phyloP scores from a whole-genome alignment of 2,797 vertebrate species.

The Melanotaenia boesemani region DNA sequence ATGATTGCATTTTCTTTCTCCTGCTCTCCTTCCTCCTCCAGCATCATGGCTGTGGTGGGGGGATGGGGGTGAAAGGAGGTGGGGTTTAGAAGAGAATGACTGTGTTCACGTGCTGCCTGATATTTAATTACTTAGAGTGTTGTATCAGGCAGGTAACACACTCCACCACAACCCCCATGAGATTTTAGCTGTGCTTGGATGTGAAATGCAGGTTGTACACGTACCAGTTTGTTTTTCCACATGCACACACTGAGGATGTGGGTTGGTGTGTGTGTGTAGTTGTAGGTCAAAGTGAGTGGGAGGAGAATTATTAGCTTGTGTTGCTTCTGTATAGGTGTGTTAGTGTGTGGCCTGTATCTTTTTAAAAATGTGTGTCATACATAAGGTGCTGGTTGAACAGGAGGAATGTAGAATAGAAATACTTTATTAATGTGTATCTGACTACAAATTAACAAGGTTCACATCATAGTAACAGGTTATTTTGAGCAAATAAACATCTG shows the following conservation, averaged over 20 bases:
- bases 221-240: constrained; percentile 33
- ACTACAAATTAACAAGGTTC: too few species aligned
- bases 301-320: constrained; percentile 37
- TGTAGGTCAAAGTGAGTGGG: constrained; percentile 38
- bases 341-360: constrained; percentile 39
- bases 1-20: constrained; percentile 45
- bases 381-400: neutral
- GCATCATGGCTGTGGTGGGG: constrained; percentile 6
- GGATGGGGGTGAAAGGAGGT: constrained; percentile 9
- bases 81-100: constrained; percentile 30
- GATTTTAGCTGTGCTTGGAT: constrained; percentile 29
- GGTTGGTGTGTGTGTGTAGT: constrained; percentile 16
- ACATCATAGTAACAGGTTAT: too few species aligned
- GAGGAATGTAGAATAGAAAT: too few species aligned
- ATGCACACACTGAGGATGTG: constrained; percentile 36
- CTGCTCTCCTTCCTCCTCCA: constrained; percentile 18
- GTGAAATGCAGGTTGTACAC: constrained; percentile 13
- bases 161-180: constrained; percentile 54
- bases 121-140: constrained; percentile 80
- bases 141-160: constrained; percentile 60
- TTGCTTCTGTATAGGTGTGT: constrained; percentile 33
- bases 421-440: too few species aligned
- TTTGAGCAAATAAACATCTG: too few species aligned
- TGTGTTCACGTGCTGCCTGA: constrained; percentile 65
- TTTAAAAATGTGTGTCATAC: neutral